A percentile compares a stretch with the other conserved stretches of the same genome.
Conservation (phyloP, 2,888 invertebrate species). For the Cheilosia pagana region DNA sequence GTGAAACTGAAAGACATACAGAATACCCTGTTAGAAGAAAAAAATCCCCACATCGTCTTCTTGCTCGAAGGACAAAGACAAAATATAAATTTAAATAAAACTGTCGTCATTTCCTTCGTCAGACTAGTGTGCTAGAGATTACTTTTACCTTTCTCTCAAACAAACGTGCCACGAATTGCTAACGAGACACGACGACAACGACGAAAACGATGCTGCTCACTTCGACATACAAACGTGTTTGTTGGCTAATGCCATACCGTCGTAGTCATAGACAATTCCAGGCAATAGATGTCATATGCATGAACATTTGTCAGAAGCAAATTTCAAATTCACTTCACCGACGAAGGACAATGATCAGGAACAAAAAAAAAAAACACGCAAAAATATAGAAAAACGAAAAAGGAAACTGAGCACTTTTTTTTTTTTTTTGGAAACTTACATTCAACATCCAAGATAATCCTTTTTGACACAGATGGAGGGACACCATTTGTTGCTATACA, state of each 20-base stretch:
- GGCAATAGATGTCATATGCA: constrained; percentile 76
- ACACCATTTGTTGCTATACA: constrained; percentile 89
- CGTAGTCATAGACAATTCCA: constrained; percentile 70
- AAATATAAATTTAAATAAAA: constrained; percentile 75
- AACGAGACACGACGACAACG: constrained; percentile 59
- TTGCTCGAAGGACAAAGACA: constrained; percentile 46
- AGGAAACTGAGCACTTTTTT: constrained; percentile 56
- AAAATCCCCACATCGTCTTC: constrained; percentile 24
- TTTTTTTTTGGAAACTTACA: constrained; percentile 85
- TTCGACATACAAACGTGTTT: constrained; percentile 57
- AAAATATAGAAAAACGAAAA: constrained; percentile 40
- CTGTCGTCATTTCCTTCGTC: constrained; percentile 75
- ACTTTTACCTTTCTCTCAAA: constrained; percentile 70
- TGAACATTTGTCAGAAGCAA: constrained; percentile 68
- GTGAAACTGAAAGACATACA: constrained; percentile 87
- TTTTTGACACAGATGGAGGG: constrained; percentile 95
- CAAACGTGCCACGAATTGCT: constrained; percentile 73
- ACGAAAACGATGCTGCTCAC: constrained; percentile 54
- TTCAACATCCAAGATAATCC: constrained; percentile 95
- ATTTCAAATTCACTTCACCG: constrained; percentile 72
- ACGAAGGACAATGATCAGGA: constrained; percentile 69
- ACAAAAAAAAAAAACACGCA: constrained; percentile 26
- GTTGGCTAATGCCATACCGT: constrained; percentile 61
- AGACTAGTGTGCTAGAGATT: constrained; percentile 68
- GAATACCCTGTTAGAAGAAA: constrained; percentile 36